Evolutionary conservation across 2,888 invertebrate species (phyloP), one percentile per base, ranked within the genome.

Genomic region (Agriopis marginaria): DNA sequence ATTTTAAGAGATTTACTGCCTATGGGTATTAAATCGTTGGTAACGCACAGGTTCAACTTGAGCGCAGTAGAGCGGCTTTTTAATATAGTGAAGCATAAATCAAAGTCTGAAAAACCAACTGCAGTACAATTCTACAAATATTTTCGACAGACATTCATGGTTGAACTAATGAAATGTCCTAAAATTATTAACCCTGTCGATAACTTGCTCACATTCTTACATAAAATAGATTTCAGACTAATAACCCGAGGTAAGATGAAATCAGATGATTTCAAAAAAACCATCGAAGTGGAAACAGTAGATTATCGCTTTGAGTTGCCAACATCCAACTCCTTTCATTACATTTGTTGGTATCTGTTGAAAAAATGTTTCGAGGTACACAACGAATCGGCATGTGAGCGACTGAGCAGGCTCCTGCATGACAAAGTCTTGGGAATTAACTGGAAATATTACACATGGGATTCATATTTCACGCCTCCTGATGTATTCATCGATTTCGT

Each of bases 261-360:
- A 42, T n/a, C 11, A 3, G 61, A 51, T 17, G 12, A 23, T 49
- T 50, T 50, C 23, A 17, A 17, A 23, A 62, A 62, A 44, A 53
- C 44, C 9, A 62, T 62, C 23, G 53, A 53, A 53, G 45, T 65
- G 8, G 4, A 23, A 8, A 65, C 65, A 6, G 51, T 51, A 5
- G 65, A 65, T 23, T 65, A 65, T 42, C 53, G 62, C 7, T 65
- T 59, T 10, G 65, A 65, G 12, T n/a, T 65, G 44, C 65, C 65
- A 23, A 9, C 42, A 17, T 8, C 51, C 12, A 7, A 65, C 10
- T 12, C 50, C 0, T 65, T 65, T 9, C 14, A 14, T 6, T 44
- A 32, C 51, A 11, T 45, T 1, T 65, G 65, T 17, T 51, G 56
- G 47, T 65, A 59, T 17, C 14, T 65, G 17, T 14, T 65, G 14